Percentiles rank a stretch among this genome's conserved stretches.
phyloP scores from a whole-genome alignment of 2,888 invertebrate genomes.

The Phengaris alcon region DNA sequence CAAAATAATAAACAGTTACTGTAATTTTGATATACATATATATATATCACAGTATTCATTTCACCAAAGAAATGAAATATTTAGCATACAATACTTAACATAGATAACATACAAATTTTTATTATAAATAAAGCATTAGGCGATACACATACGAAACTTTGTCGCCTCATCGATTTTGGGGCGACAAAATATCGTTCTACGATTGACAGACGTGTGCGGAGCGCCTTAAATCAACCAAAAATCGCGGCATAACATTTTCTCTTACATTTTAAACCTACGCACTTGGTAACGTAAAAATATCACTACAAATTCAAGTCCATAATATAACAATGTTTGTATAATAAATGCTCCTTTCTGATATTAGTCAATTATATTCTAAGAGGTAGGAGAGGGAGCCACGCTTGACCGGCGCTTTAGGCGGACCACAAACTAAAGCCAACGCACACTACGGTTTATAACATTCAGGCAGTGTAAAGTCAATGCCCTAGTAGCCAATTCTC shows the following conservation, averaged over 20 bases:
- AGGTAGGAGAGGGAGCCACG: constrained; percentile 46
- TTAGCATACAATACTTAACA: background rate
- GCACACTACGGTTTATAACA: constrained; percentile 32
- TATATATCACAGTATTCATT: constrained; percentile 31
- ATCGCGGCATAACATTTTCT: constrained; percentile 48
- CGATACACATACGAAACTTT: background rate
- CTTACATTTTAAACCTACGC: constrained; percentile 49
- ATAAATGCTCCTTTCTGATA: constrained; percentile 63
- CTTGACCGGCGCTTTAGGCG: constrained; percentile 30
- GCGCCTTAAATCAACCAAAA: constrained; percentile 32
- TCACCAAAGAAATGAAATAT: constrained; percentile 14
- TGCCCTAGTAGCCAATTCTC: background rate
- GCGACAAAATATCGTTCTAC: background rate
- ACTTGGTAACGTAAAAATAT: constrained; percentile 72
- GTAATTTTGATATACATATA: constrained; percentile 15
- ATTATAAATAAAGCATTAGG: constrained; percentile 8
- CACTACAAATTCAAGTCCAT: constrained; percentile 53
- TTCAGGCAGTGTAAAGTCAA: background rate
- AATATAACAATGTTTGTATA: constrained; percentile 45
- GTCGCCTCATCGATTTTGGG: background rate
- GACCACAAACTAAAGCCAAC: constrained; percentile 29
- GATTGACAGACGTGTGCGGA: background rate
- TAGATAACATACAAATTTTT: background rate
- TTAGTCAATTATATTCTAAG: constrained; percentile 49
- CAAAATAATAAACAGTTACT: background rate